These are phyloP conservation scores for Phaonia tiefii DNA, from an alignment of 2,888 invertebrate genomes.

Conservation along the genomic window DNA sequence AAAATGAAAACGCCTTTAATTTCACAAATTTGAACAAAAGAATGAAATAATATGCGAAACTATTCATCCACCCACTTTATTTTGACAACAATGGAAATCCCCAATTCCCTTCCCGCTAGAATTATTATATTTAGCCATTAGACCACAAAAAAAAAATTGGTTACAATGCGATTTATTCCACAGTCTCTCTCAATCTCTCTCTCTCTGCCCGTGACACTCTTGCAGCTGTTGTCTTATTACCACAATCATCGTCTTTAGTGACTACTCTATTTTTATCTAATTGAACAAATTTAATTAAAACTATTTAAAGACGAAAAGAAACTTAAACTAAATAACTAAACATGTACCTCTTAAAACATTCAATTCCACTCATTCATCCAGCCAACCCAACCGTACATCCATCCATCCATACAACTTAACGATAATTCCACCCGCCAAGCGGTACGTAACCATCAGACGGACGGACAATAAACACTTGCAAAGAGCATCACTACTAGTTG, in stretches of 20 bases:
- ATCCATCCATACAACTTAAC: background rate
- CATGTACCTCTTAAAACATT: background rate
- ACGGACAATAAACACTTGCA: conserved; percentile 16
- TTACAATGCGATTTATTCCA: too few species aligned
- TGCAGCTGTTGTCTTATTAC: background rate
- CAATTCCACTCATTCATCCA: background rate
- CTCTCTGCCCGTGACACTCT: background rate
- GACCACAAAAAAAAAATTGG: too few species aligned
- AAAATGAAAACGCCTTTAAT: conserved; percentile 24
- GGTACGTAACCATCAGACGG: too few species aligned
- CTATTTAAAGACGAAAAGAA: conserved; percentile 26
- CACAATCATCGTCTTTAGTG: conserved; percentile 28
- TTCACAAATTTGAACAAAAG: background rate
- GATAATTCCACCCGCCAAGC: too few species aligned
- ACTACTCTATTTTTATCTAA: conserved; percentile 39
- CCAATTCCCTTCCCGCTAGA: too few species aligned
- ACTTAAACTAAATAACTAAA: conserved; percentile 20
- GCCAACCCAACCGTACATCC: too few species aligned
- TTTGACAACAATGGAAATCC: too few species aligned
- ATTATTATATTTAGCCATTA: too few species aligned
- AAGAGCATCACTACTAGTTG: background rate
- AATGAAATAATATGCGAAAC: background rate
- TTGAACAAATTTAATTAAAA: conserved; percentile 40
- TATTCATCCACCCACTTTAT: conserved; percentile 63
- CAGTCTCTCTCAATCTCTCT: background rate